A percentile compares a stretch with the other conserved stretches of the same genome.
These are phyloP conservation scores for Ypsolopha sequella DNA, from an alignment of 2,888 invertebrate species.

Conservation along the genomic window DNA sequence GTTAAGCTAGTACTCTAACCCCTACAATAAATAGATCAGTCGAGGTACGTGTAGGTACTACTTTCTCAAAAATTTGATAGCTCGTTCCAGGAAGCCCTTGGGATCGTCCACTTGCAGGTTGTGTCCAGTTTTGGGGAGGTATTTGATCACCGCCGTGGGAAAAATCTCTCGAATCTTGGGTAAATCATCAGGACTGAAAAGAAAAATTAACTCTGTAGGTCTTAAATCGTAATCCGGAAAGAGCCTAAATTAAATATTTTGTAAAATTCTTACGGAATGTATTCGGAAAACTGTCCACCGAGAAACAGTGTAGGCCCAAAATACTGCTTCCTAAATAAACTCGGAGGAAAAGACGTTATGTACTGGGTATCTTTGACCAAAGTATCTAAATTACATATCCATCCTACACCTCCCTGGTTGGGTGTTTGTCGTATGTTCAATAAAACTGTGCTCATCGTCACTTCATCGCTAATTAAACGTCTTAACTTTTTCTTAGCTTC, in stretches of 20 bases:
- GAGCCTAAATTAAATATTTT: not conserved
- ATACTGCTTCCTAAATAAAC: conserved; percentile 37
- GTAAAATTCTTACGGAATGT: conserved; percentile 72
- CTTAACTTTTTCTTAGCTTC: conserved; percentile 28
- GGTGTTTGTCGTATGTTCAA: conserved; percentile 60
- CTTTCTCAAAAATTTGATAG: conserved; percentile 41
- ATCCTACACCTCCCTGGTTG: conserved; percentile 50
- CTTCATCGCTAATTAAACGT: conserved; percentile 52
- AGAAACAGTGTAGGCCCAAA: conserved; percentile 83
- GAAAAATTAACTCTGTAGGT: conserved; percentile 2
- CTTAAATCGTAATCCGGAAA: not conserved
- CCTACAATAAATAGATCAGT: too few species aligned
- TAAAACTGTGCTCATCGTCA: conserved; percentile 65
- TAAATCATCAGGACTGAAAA: conserved; percentile 67
- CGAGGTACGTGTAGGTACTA: conserved; percentile 1
- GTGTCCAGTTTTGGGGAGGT: conserved; percentile 37
- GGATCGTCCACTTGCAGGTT: conserved; percentile 40
- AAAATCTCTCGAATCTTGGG: conserved; percentile 66
- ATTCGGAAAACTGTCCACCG: conserved; percentile 85
- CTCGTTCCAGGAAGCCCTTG: conserved; percentile 48
- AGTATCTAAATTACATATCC: conserved; percentile 83
- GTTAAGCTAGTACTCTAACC: too few species aligned
- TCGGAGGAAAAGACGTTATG: conserved; percentile 74
- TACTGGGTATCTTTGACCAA: conserved; percentile 73
- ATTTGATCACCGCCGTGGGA: conserved; percentile 40